phyloP scores from a whole-genome alignment of 2,797 vertebrate species.

The Hybognathus amarus region DNA sequence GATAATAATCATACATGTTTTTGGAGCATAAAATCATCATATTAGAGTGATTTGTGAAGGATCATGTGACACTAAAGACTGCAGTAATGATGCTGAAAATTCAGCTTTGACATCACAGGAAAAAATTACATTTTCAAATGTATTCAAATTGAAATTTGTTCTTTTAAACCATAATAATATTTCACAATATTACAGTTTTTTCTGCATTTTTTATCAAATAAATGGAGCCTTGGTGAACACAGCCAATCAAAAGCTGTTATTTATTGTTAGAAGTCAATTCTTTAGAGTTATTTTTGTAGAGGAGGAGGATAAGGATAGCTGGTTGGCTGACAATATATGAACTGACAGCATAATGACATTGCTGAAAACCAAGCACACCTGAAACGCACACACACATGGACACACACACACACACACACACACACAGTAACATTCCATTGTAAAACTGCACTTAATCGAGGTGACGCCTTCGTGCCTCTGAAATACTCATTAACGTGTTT shows the following conservation, averaged over 20 bases:
- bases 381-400: background rate
- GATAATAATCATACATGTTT: too few species aligned
- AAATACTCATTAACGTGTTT: constrained; percentile 38
- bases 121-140: background rate
- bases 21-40: background rate
- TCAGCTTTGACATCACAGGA: background rate
- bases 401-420: constrained; percentile 6
- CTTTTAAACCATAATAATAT: background rate
- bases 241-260: constrained; percentile 2
- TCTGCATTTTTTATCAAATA: background rate
- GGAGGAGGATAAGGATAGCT: background rate
- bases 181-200: background rate
- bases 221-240: background rate
- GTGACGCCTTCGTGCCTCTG: constrained; percentile 13
- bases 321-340: background rate
- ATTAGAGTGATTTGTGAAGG: background rate
- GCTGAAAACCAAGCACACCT: constrained; percentile 21
- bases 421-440: constrained; percentile 38
- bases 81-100: background rate
- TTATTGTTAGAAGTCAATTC: background rate
- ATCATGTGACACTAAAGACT: background rate
- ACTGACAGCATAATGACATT: constrained; percentile 32
- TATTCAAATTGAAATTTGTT: background rate
- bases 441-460: constrained; percentile 26
- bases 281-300: constrained; percentile 11